phyloP scores from a whole-genome alignment of 2,797 vertebrate genomes.

The Phrynocephalus vlangalii region DNA sequence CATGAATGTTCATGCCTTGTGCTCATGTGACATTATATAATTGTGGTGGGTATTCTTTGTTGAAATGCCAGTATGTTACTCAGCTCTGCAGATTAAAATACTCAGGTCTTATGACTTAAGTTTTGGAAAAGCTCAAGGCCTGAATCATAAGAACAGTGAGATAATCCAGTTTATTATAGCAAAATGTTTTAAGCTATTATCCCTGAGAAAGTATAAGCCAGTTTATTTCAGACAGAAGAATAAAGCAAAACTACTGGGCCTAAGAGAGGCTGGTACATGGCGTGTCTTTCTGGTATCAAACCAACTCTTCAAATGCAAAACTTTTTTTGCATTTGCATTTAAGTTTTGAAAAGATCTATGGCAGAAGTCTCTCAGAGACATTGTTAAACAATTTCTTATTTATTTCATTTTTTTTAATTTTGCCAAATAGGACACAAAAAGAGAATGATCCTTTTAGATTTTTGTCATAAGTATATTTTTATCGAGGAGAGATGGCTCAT shows the following conservation, averaged over 20 bases:
- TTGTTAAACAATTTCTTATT: constrained; percentile 24
- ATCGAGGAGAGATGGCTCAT: constrained; percentile 11
- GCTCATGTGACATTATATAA: background rate
- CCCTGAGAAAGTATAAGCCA: background rate
- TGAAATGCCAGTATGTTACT: background rate
- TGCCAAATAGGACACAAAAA: constrained; percentile 31
- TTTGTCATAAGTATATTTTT: constrained; percentile 45
- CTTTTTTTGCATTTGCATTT: background rate
- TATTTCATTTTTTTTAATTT: constrained; percentile 37
- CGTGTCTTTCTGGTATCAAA: background rate
- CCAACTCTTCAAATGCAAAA: background rate
- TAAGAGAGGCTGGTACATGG: background rate
- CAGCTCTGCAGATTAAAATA: background rate
- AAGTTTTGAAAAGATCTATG: constrained; percentile 7
- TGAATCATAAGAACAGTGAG: constrained; percentile 7
- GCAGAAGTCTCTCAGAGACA: constrained; percentile 2
- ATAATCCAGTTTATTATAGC: constrained; percentile 7
- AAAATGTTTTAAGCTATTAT: background rate
- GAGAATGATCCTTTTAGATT: constrained; percentile 23
- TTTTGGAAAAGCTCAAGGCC: background rate
- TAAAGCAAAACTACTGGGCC: background rate
- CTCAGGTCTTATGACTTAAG: constrained; percentile 7
- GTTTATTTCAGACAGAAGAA: background rate
- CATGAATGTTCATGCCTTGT: background rate
- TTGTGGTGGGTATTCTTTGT: background rate